phyloP scores from a whole-genome alignment of 2,797 vertebrate species.

The Gymnocypris eckloni region DNA sequence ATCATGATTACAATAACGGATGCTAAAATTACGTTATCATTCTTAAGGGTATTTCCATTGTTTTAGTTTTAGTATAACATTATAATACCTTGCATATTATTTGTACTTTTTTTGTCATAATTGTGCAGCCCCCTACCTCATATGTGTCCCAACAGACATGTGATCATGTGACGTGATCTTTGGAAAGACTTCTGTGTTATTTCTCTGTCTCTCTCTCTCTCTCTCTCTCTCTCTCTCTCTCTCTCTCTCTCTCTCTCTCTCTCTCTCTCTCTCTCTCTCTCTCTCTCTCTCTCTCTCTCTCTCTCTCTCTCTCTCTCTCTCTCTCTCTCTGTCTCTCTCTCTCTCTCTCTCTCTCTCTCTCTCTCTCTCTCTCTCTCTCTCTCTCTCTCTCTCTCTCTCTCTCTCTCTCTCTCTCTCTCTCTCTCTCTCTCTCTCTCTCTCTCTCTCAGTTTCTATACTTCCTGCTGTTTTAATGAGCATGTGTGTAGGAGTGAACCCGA shows the following conservation, averaged over 20 bases:
- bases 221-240: conserved; percentile 30
- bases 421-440: conserved; percentile 22
- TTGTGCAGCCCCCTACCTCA: neutral
- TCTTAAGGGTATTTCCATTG: neutral
- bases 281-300: too few species aligned
- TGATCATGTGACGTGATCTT: conserved; percentile 65
- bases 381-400: too few species aligned
- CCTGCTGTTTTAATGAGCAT: conserved; percentile 81
- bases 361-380: too few species aligned
- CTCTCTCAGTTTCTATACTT: conserved; percentile 60
- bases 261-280: too few species aligned
- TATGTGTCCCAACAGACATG: conserved; percentile 63
- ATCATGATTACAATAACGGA: neutral
- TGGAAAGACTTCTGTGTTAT: conserved; percentile 75
- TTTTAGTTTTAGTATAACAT: neutral
- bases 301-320: too few species aligned
- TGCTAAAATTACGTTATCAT: neutral
- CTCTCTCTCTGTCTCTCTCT: too few species aligned
- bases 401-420: too few species aligned
- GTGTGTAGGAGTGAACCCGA: conserved; percentile 76
- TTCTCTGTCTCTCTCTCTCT: conserved; percentile 31
- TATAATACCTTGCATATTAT: neutral
- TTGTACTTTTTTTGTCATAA: neutral
- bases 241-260: neutral
- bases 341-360: too few species aligned